Base-by-base conservation (phyloP, 2,888 invertebrate species). In the Bembecia ichneumoniformis region DNA sequence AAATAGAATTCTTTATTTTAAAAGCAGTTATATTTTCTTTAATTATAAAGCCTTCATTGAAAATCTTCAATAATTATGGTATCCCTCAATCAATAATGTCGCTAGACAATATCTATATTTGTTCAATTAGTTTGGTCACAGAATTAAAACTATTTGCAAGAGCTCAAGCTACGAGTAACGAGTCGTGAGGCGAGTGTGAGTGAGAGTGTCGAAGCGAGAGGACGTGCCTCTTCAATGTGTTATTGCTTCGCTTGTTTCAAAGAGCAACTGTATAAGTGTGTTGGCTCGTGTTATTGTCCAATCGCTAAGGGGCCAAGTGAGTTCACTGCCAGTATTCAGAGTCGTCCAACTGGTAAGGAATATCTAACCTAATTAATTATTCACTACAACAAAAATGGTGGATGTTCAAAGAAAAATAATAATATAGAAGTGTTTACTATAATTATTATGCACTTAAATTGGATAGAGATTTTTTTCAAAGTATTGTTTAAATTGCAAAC, bases 301-400 rank as follows among this genome's bases (percentile, higher is more conserved):
- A 60, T 28, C 28, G 28, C 9, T 9, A 59, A 56, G 68, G 63
- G 73, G 71, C 72, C 74, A 68, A 66, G 64, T 65, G 68, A 68
- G 77, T 71, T 81, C 79, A 77, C 67, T 69, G 69, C 62, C 71
- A 68, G 64, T 59, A 56, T 69, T 75, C 75, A 76, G 72, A 74
- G 70, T 64, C 71, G 60, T 60, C 57, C 20, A 56, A 60, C 58
- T 59, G 65, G 66, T 65, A 66, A 73, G 70, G 64, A 63, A 63
- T 52, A 28, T 9, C 7, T 28, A 28, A 28, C 28, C 28, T 28
- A 28, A 28, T 28, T 28, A 28, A 28, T 28, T 28, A 28, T 28
- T 28, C 28, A 9, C 28, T 28, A 28, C 28, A 28, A 28, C 28
- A 28, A 28, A 28, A 9, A 9, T 2, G 1, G 20, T 20, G 20